Evolutionary conservation across 2,113 vertebrate species (phyloP), one percentile per base, ranked within the genome.

Genomic region (Lichenostomus cassidix): DNA sequence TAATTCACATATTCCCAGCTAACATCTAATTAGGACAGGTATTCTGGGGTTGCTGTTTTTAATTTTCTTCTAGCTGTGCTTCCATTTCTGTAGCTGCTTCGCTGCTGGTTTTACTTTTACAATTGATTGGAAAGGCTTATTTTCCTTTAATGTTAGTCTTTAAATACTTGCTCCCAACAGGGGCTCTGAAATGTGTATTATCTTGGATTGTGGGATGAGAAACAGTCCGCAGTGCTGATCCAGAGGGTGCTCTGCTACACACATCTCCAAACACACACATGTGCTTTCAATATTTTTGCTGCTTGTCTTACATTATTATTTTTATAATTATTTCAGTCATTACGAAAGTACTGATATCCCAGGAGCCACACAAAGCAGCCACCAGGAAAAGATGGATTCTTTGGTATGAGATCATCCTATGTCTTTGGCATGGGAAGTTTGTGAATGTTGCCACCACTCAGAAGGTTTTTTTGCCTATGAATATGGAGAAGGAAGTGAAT

Each of bases 31-130:
- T 96, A 88, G 94, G 80, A 60, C 59, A 92, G 78, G 71, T 86
- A 91, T 91, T 88, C 60, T 88, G 71, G 75, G 52, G 42, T 50
- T 88, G 92, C 75, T 77, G 87, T 4, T 90, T 92, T 83, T 86
- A 86, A 95, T 95, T 94, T 95, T 70, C 71, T 81, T 83, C 79
- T 93, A 86, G 37, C 75, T 92, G 87, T 10, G 60, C 67, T 92
- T 95, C 94, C 67, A 86, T 90, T 93, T 70, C 82, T 91, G 64
- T 44, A 86, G 39, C 87, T 83, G 63, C 70, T 77, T 88, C 60
- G 53, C 85, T 88, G 85, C 79, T 83, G 92, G 75, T 78, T 94
- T 93, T 92, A 77, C 85, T 92, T 91, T 56, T 44, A 69, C 71
- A 93, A 94, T 35, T 88, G 85, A 79, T 52, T 91, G 59, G 62